A percentile compares a stretch with the other conserved stretches of the same genome.
Conservation (phyloP, 30 jellyfish, hydroid and myxozoan species). For the Sanderia malayensis region DNA sequence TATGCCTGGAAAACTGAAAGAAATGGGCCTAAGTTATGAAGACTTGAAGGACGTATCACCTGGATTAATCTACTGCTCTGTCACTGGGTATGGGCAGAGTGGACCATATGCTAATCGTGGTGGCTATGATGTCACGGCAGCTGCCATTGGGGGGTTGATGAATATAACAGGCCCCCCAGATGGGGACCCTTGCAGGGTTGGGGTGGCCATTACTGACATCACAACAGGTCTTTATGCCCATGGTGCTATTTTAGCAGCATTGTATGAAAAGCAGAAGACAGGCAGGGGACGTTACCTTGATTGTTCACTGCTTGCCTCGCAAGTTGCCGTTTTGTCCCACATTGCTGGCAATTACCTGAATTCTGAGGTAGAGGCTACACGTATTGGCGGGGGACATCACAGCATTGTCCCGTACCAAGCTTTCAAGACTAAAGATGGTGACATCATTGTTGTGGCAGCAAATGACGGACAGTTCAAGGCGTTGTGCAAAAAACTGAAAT, state of each 20-base stretch:
- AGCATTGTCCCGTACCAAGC: slow-evolving; percentile 96
- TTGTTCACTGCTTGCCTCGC: slow-evolving; percentile 86
- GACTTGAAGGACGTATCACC: slow-evolving; percentile 60
- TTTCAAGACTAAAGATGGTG: slow-evolving; percentile 86
- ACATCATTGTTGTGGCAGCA: slow-evolving; percentile 76
- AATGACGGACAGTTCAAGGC: slow-evolving; percentile 76
- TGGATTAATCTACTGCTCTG: slow-evolving; percentile 76
- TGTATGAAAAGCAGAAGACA: slow-evolving; percentile 72
- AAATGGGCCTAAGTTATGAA: slow-evolving; percentile 86
- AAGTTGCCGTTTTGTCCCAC: slow-evolving; percentile 87
- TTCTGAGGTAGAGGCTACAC: slow-evolving; percentile 68
- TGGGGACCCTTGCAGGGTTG: slow-evolving; percentile 97
- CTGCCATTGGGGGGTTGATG: slow-evolving; percentile 95
- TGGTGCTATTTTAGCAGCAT: slow-evolving; percentile 97
- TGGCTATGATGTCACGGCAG: slow-evolving; percentile 92
- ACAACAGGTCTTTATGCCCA: slow-evolving; percentile 95
- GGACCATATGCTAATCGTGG: slow-evolving; percentile 92
- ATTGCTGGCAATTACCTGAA: slow-evolving; percentile 86
- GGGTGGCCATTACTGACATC: slow-evolving; percentile 95
- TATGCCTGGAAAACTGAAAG: slow-evolving; percentile 78
- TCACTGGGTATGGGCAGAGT: slow-evolving; percentile 93
- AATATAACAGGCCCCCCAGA: slow-evolving; percentile 90
- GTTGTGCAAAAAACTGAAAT: slow-evolving; percentile 57
- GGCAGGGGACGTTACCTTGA: slow-evolving; percentile 74
- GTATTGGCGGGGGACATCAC: slow-evolving; percentile 89